Percentiles rank a stretch among this genome's conserved stretches.
Evolutionary conservation across 35 echinoderm and acorn worm species (phyloP).

Genomic region (Ophiothrix spiculata): DNA sequence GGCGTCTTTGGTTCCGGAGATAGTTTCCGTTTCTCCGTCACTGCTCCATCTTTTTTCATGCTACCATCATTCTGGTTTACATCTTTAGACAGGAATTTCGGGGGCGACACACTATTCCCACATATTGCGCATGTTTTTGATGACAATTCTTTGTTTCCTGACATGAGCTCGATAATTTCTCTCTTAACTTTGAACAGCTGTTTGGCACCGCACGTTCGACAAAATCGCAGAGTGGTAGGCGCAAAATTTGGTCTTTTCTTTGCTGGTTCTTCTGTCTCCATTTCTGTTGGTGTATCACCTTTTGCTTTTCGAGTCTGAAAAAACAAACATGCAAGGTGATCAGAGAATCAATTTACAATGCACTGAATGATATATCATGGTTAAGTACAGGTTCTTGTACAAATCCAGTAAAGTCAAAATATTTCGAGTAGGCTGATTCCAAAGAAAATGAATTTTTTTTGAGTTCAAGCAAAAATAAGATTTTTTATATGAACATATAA

Average conservation of each 20-base stretch:
- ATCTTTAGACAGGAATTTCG: background rate
- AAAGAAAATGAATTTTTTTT: too few species aligned
- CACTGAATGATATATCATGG: too few species aligned
- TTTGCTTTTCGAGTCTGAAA: background rate
- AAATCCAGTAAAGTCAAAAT: too few species aligned
- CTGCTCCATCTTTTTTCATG: too few species aligned
- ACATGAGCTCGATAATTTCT: background rate
- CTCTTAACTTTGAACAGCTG: background rate
- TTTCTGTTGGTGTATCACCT: background rate
- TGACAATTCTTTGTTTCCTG: background rate
- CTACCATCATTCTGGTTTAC: background rate
- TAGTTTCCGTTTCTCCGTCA: background rate
- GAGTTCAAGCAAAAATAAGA: too few species aligned
- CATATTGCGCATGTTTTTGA: background rate
- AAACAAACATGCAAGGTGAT: background rate
- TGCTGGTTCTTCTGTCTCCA: too few species aligned
- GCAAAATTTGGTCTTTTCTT: too few species aligned
- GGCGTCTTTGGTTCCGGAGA: background rate
- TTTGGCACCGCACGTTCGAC: background rate
- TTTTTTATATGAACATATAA: too few species aligned
- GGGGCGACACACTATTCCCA: background rate
- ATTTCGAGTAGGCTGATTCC: too few species aligned
- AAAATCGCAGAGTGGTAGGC: background rate
- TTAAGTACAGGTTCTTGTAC: too few species aligned
- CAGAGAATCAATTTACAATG: too few species aligned